These are phyloP conservation scores for Spisula subtruncata DNA, from an alignment of 2,888 invertebrate species.

Conservation along the genomic window DNA sequence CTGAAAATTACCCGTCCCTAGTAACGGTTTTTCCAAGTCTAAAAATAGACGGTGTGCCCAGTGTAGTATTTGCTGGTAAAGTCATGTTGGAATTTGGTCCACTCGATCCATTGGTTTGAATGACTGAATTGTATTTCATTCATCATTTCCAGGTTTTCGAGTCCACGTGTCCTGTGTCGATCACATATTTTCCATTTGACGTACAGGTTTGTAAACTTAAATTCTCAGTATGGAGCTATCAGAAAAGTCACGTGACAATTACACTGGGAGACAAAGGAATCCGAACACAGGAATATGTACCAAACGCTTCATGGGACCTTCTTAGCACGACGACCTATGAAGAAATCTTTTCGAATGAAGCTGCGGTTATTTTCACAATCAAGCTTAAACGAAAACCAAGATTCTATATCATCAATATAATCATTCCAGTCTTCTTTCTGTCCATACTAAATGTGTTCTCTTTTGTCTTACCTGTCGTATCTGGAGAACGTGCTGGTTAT, in stretches of 20 bases:
- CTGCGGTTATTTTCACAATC: conserved; percentile 26
- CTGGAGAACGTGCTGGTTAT: conserved; percentile 45
- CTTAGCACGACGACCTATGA: background rate
- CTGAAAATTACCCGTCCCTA: too few species aligned
- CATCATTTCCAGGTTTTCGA: conserved; percentile 19
- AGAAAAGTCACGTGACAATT: background rate
- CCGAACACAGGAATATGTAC: background rate
- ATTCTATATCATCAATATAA: conserved; percentile 45
- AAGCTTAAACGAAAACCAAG: conserved; percentile 36
- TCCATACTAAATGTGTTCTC: conserved; percentile 37
- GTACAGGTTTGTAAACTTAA: conserved; percentile 24
- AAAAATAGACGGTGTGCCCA: too few species aligned
- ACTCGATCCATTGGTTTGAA: too few species aligned
- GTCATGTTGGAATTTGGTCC: too few species aligned
- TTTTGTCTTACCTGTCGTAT: conserved; percentile 37
- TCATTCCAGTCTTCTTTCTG: conserved; percentile 41
- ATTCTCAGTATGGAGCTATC: conserved; percentile 30
- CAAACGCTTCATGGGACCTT: conserved; percentile 16
- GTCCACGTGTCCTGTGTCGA: conserved; percentile 31
- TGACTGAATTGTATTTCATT: background rate
- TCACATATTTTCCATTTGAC: conserved; percentile 38
- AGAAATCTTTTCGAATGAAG: background rate
- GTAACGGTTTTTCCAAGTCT: too few species aligned
- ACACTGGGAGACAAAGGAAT: background rate
- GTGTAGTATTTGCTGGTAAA: too few species aligned